A percentile compares a stretch with the other conserved stretches of the same genome.
phyloP scores from a whole-genome alignment of 2,113 vertebrate genomes.

The Thymallus thymallus region DNA sequence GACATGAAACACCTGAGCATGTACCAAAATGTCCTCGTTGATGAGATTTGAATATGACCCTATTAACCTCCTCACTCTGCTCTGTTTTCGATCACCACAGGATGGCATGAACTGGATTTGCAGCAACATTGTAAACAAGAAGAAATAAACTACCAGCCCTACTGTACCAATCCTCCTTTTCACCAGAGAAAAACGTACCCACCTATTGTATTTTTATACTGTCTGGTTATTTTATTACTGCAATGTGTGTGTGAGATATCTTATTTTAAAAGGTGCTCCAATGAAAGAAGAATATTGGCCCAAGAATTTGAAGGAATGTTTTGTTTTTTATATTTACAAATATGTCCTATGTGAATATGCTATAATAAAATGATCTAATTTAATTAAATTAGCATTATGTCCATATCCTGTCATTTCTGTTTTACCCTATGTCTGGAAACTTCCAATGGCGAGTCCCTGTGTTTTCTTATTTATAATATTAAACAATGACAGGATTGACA shows the following conservation, averaged over 20 bases:
- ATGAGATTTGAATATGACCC: not conserved
- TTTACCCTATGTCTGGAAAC: not conserved
- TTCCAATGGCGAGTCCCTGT: constrained; percentile 29
- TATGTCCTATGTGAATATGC: constrained; percentile 20
- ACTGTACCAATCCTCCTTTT: constrained; percentile 3
- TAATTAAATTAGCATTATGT: not conserved
- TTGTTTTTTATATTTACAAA: constrained; percentile 45
- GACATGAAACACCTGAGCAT: no score
- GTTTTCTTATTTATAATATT: constrained; percentile 13
- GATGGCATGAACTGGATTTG: constrained; percentile 94
- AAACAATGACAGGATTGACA: constrained; percentile 2
- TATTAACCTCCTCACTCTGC: not conserved
- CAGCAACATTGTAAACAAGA: constrained; percentile 83
- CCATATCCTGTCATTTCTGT: constrained; percentile 20
- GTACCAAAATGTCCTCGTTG: no score
- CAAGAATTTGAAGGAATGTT: constrained; percentile 11
- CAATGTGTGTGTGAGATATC: not conserved
- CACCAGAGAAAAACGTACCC: constrained; percentile 5
- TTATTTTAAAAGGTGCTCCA: not conserved
- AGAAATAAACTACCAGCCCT: constrained; percentile 68
- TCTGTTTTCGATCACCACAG: constrained; percentile 57
- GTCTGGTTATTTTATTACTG: constrained; percentile 8
- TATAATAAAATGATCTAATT: constrained; percentile 14
- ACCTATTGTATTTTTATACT: not conserved
- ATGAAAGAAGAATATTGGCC: not conserved